A percentile compares a stretch with the other conserved stretches of the same genome.
These are phyloP conservation scores for Hyposmocoma kahamanoa DNA, from an alignment of 1,140 invertebrate species.

Conservation along the genomic window DNA sequence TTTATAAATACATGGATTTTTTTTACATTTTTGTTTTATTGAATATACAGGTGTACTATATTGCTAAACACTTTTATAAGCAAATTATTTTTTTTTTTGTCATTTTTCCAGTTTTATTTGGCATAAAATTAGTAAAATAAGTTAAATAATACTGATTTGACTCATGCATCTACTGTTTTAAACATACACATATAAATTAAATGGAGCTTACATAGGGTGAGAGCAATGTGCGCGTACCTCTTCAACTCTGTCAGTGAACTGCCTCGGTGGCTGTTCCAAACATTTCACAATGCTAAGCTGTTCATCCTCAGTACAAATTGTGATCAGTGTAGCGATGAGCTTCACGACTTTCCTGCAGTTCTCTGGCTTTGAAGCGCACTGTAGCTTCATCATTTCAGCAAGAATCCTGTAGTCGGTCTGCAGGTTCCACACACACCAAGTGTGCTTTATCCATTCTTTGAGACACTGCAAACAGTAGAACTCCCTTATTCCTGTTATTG, in stretches of 20 bases:
- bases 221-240: neutral
- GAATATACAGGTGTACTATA: no score
- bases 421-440: conserved; percentile 53
- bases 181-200: no score
- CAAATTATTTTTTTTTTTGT: no score
- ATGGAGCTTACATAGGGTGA: no score
- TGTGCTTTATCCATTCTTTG: conserved; percentile 44
- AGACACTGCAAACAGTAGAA: conserved; percentile 38
- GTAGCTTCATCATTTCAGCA: conserved; percentile 39
- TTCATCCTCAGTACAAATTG: conserved; percentile 31
- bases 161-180: neutral
- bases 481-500: neutral
- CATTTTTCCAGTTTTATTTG: neutral
- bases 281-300: conserved; percentile 22
- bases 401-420: conserved; percentile 36
- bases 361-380: conserved; percentile 32
- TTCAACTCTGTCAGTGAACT: neutral
- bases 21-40: no score
- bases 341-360: conserved; percentile 23
- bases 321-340: conserved; percentile 37
- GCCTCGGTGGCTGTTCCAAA: neutral
- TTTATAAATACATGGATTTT: no score
- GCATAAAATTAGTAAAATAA: neutral
- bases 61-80: no score
- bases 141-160: neutral